These are phyloP conservation scores for Crypturellus tataupa DNA, from an alignment of 2,797 vertebrate species.

Conservation along the genomic window DNA sequence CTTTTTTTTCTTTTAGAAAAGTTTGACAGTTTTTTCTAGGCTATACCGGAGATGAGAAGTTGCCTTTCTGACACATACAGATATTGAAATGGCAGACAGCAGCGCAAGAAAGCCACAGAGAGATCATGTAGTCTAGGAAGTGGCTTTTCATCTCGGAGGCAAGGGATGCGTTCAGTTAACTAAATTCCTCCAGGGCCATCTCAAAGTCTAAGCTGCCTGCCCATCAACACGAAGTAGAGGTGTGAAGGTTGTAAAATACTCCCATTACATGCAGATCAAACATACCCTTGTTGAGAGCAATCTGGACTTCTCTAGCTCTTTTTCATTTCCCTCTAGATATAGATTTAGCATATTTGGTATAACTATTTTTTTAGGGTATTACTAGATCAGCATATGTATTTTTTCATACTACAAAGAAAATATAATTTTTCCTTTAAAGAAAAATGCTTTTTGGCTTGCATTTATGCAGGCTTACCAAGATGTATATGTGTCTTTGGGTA, in stretches of 20 bases:
- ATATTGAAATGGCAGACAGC: conserved; percentile 37
- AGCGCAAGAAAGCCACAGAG: conserved; percentile 12
- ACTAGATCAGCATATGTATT: neutral
- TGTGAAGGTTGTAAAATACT: conserved; percentile 49
- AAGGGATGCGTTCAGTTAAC: conserved; percentile 33
- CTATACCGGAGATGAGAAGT: neutral
- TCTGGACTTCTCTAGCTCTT: conserved; percentile 21
- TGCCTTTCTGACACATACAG: neutral
- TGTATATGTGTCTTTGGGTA: neutral
- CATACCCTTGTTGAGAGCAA: conserved; percentile 16
- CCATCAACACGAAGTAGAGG: conserved; percentile 12
- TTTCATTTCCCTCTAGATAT: conserved; percentile 19
- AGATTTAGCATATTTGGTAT: conserved; percentile 3
- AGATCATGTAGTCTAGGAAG: neutral
- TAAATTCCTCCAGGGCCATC: conserved; percentile 65
- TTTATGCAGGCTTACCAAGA: neutral
- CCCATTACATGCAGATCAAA: conserved; percentile 53
- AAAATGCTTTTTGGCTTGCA: neutral
- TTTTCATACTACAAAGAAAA: conserved; percentile 16
- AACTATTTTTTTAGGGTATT: neutral
- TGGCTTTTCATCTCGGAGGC: conserved; percentile 52
- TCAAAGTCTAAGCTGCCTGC: conserved; percentile 39
- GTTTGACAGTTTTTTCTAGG: neutral
- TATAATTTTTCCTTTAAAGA: neutral
- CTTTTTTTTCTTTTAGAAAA: neutral